phyloP scores from a whole-genome alignment of 2,888 invertebrate genomes.

The Scelioninae gen. 1 region DNA sequence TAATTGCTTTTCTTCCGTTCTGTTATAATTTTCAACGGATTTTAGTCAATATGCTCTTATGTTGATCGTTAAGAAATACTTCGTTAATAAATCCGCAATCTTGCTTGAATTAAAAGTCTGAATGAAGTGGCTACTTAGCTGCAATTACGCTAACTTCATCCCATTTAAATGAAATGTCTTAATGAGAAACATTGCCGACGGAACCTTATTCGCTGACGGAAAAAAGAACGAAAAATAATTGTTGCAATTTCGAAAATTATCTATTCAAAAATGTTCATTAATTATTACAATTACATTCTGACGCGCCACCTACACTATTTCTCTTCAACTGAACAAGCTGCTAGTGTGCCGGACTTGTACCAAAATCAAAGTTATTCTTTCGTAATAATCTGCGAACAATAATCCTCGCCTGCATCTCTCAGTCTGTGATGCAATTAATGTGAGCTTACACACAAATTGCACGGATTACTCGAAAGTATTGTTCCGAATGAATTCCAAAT shows the following conservation, averaged over 20 bases:
- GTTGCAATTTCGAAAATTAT: neutral
- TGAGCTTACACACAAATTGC: conserved; percentile 31
- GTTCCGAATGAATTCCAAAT: conserved; percentile 31
- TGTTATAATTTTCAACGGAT: conserved; percentile 11
- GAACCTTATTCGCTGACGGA: neutral
- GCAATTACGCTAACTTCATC: conserved; percentile 46
- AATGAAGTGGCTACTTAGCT: conserved; percentile 49
- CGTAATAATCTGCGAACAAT: conserved; percentile 5
- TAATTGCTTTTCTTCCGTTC: conserved; percentile 13
- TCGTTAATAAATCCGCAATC: conserved; percentile 47
- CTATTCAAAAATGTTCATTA: neutral
- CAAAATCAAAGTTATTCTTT: conserved; percentile 23
- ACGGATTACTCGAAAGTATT: conserved; percentile 20
- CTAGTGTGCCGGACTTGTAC: too few species aligned
- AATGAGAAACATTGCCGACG: conserved; percentile 23
- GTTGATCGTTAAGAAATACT: conserved; percentile 50
- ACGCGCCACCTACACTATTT: too few species aligned
- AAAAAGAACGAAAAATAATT: conserved; percentile 8
- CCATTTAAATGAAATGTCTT: conserved; percentile 39
- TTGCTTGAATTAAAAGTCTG: conserved; percentile 43
- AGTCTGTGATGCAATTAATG: conserved; percentile 26
- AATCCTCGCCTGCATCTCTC: neutral
- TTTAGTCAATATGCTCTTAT: conserved; percentile 17
- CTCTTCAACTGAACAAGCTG: too few species aligned
- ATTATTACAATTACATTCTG: too few species aligned